Conservation (phyloP, 2,113 vertebrate species). For the Crotalus helleri region DNA sequence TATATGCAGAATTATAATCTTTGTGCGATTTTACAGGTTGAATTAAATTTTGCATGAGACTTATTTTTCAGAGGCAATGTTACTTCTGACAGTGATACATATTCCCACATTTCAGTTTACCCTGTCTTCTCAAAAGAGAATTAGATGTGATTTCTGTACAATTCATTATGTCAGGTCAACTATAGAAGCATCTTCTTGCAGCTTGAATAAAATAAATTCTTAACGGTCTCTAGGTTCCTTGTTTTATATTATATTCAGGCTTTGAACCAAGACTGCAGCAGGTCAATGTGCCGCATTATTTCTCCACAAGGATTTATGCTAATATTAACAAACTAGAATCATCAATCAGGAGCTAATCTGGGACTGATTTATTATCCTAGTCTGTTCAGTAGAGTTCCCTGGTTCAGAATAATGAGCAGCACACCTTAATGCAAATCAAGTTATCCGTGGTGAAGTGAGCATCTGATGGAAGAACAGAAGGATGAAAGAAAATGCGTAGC, state of each 20-base stretch:
- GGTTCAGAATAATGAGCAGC: background rate
- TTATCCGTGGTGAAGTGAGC: background rate
- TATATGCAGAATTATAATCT: background rate
- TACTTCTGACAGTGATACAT: background rate
- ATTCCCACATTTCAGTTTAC: background rate
- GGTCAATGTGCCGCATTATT: background rate
- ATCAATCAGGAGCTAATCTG: background rate
- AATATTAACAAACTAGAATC: background rate
- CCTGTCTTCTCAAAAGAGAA: background rate
- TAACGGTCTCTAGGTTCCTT: too few relatives aligned
- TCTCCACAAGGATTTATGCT: background rate
- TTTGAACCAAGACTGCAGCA: background rate
- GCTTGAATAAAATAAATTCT: background rate
- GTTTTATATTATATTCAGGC: background rate
- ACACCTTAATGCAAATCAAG: background rate
- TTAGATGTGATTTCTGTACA: background rate
- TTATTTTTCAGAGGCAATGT: background rate
- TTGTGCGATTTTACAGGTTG: background rate
- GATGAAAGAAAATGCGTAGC: background rate
- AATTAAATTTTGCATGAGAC: background rate
- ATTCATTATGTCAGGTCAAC: background rate
- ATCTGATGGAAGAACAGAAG: background rate
- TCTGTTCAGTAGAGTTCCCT: background rate
- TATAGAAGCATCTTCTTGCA: background rate
- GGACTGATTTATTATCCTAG: background rate